Base-by-base conservation (phyloP, 2,888 invertebrate species). In the Epinotia demarniana region DNA sequence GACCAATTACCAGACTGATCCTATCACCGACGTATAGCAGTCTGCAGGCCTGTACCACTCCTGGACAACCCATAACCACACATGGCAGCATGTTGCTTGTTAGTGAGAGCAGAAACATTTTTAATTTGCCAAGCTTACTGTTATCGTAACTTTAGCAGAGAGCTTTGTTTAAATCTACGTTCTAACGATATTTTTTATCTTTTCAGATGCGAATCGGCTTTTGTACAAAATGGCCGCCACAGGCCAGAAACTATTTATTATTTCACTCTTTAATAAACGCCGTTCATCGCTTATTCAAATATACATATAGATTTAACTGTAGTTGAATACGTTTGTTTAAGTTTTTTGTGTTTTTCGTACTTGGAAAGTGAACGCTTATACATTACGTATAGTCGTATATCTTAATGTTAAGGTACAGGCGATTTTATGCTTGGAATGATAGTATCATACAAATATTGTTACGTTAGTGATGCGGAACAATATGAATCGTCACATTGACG, bases 241-340 rank as follows among this genome's bases (percentile, higher is more conserved):
- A 80, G 87, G 89, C 90, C 88, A 81, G 85, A 87, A 88, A 86
- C 89, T 90, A 92, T 92, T 93, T 93, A 92, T 93, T 91, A 90
- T 89, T 87, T 90, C 91, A 91, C 90, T 90, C 85, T 91, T 92
- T 91, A 91, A 89, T 43, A 69, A 69, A 69, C 74, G 88, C 88
- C 88, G 86, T 89, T 88, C 90, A 89, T 89, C 84, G 86, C 92
- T 91, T 92, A 90, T 89, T 89, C 86, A 86, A 87, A 85, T 90
- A 90, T 89, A 90, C 88, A 92, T 90, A 91, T 90, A 92, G 90
- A 88, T 80, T 86, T 89, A 89, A 89, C 86, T 74, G 73, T 88
- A 89, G 84, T 80, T 81, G 77, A 83, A 81, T 89, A 88, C 86
- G 86, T 87, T 88, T 88, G 87, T 84, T 84, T 87, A 87, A 89